phyloP scores from a whole-genome alignment of 2,113 vertebrate genomes.

The Arothron firmamentum region DNA sequence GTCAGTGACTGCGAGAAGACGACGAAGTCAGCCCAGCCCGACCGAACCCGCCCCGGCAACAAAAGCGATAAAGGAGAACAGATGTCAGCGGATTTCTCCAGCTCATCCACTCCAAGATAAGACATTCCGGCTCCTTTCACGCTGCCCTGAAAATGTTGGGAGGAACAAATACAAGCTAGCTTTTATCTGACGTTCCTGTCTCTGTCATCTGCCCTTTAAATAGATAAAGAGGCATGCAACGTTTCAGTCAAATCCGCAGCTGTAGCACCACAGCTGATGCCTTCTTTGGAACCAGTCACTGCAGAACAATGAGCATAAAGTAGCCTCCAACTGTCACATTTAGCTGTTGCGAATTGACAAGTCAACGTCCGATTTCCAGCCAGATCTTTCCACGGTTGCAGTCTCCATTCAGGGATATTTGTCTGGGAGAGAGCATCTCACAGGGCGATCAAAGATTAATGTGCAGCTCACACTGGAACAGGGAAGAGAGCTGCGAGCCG shows the following conservation, averaged over 20 bases:
- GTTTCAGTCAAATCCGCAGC: slow-evolving; percentile 45
- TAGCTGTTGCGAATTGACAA: slow-evolving; percentile 34
- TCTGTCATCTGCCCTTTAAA: slow-evolving; percentile 54
- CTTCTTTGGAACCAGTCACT: slow-evolving; percentile 8
- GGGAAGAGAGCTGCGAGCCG: slow-evolving; percentile 46
- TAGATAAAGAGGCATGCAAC: slow-evolving; percentile 44
- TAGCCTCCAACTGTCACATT: slow-evolving; percentile 26
- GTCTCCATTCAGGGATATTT: slow-evolving; percentile 16
- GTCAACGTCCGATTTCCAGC: slow-evolving; percentile 16
- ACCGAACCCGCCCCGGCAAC: slow-evolving; percentile 54
- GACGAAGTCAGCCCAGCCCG: slow-evolving; percentile 29
- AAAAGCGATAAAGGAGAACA: slow-evolving; percentile 59
- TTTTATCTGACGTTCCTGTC: slow-evolving; percentile 45
- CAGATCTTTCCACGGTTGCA: slow-evolving; percentile 26
- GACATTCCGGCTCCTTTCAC: slow-evolving; percentile 15
- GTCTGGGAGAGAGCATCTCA: slow-evolving; percentile 7
- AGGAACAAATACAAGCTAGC: slow-evolving; percentile 19
- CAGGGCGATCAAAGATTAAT: slow-evolving; percentile 48
- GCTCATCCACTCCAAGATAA: slow-evolving; percentile 52
- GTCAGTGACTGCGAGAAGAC: slow-evolving; percentile 33
- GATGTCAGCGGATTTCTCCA: slow-evolving; percentile 65
- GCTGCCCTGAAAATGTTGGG: slow-evolving; percentile 18
- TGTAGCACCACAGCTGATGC: slow-evolving; percentile 16
- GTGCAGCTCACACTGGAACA: slow-evolving; percentile 42
- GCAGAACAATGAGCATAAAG: slow-evolving; percentile 58